Conservation (phyloP, 2,888 invertebrate genomes). For the Calameuta idolon region DNA sequence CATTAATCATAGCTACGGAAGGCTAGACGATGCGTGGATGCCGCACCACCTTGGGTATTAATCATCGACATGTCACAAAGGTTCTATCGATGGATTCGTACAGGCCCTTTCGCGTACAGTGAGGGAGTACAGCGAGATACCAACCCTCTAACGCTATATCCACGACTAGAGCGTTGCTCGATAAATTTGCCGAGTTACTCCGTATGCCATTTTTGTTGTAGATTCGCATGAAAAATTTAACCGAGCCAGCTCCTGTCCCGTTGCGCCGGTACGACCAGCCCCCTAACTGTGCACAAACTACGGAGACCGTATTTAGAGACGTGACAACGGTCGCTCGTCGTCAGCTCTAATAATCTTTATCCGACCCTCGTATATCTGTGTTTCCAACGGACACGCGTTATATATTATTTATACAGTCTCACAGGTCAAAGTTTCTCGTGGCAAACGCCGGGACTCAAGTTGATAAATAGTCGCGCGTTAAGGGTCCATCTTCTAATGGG, state of each 20-base stretch:
- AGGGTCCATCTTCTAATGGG: neutral
- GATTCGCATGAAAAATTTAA: neutral
- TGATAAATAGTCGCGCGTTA: neutral
- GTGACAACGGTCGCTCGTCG: neutral
- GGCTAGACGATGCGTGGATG: conserved; percentile 12
- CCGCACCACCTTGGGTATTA: conserved; percentile 22
- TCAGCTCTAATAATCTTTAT: neutral
- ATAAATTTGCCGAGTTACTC: neutral
- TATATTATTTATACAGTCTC: neutral
- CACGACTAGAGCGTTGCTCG: neutral
- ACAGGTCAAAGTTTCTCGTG: neutral
- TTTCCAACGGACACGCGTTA: neutral
- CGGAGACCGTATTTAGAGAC: neutral
- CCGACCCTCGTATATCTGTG: neutral
- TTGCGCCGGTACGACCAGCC: neutral
- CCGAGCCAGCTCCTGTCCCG: neutral
- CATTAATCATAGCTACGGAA: conserved; percentile 24
- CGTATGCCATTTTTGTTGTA: neutral
- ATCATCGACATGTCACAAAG: conserved; percentile 18
- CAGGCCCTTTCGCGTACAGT: neutral
- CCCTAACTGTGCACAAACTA: neutral
- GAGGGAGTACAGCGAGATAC: neutral
- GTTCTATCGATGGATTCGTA: conserved; percentile 13
- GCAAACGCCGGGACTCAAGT: neutral
- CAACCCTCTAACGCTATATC: neutral